Base-by-base conservation (phyloP, 2,888 invertebrate species). In the Macrophya annulata region DNA sequence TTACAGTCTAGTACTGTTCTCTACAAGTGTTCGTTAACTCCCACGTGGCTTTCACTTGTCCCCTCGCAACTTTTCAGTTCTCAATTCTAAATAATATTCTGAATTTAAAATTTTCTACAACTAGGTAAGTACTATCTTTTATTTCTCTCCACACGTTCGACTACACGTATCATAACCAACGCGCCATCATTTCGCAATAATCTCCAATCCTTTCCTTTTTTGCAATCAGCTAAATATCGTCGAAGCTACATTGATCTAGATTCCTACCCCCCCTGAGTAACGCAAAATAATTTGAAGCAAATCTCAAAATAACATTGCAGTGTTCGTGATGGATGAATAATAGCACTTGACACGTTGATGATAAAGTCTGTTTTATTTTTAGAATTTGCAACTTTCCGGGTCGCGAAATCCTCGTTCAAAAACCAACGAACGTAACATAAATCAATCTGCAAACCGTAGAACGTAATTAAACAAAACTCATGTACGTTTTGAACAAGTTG, bases 1-100 rank as follows among this genome's bases (percentile, higher is more conserved):
- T 92, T 93, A 93, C 92, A 93, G 92, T 91, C 91, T 91, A 89
- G 91, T 88, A 87, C 86, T 89, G 89, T 91, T 90, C 91, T 91
- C 91, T 88, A 89, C 89, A 74, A 76, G 84, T 87, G 86, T 85
- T 86, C 85, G 89, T 88, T 89, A 88, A 91, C 91, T 93, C 93
- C 92, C 93, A 93, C 86, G 77, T 71, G 89, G 91, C 93, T 93
- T 93, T 93, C 93, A 93, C 93, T 93, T 91, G 92, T 93, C 92
- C 89, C 91, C 91, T 89, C 87, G 87, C 89, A 89, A 88, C 71
- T 55, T 48, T 51, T 5, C 68, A 45, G 31, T 43, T 12, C 81
- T 43, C 62, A 43, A 81, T 62, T 62, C 59, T 21, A 10, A 59
- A 79, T 3, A 31, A 31, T 31, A 31, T 79, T 79, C 62, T 51